These are phyloP conservation scores for Natator depressus DNA, from an alignment of 2,113 vertebrate species.

Conservation along the genomic window DNA sequence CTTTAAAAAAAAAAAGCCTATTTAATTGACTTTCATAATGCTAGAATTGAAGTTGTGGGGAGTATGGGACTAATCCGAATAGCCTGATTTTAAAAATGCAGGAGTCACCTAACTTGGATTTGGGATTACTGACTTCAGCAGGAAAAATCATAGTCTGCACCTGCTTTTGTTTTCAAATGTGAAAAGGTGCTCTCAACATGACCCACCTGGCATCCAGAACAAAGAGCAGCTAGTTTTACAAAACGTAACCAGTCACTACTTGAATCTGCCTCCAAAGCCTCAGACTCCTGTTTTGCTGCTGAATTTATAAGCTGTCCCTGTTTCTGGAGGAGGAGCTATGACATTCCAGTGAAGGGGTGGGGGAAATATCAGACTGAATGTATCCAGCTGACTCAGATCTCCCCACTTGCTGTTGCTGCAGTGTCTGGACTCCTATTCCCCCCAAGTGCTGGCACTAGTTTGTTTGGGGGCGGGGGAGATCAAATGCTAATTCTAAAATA, in stretches of 20 bases:
- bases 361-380: background rate
- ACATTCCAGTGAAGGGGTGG: background rate
- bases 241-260: background rate
- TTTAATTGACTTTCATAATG: background rate
- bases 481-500: background rate
- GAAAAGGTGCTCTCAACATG: background rate
- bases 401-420: background rate
- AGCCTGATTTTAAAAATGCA: background rate
- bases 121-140: background rate
- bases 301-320: background rate
- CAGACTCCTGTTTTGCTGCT: background rate
- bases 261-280: background rate
- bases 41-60: background rate
- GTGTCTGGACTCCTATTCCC: background rate
- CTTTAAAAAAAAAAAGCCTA: too few relatives aligned
- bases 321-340: background rate
- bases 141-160: background rate
- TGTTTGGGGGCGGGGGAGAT: background rate
- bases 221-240: background rate
- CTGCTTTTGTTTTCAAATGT: background rate
- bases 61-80: background rate
- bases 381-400: background rate
- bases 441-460: background rate
- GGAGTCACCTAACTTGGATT: background rate
- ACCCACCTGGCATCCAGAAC: background rate